Evolutionary conservation across 2,797 vertebrate species (phyloP).

Genomic region (Danio albolineatus): DNA sequence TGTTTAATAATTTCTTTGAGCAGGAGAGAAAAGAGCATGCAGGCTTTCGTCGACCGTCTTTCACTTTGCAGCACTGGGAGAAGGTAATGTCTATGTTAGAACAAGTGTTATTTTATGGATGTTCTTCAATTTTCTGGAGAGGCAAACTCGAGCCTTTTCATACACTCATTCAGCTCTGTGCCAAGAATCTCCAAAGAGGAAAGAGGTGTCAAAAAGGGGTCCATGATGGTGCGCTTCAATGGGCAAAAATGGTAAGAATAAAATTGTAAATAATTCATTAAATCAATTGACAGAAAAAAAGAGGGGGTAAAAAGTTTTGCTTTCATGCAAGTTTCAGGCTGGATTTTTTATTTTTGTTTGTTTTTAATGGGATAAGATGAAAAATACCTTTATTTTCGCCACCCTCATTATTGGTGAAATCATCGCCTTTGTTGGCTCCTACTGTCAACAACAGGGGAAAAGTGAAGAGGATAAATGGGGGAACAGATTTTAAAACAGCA

Average conservation of each 20-base stretch:
- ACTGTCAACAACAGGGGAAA: constrained; percentile 82
- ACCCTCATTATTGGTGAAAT: constrained; percentile 90
- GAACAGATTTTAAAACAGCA: constrained; percentile 80
- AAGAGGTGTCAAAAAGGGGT: constrained; percentile 65
- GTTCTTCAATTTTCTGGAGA: constrained; percentile 63
- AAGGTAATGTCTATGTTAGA: constrained; percentile 52
- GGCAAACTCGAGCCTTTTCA: constrained; percentile 58
- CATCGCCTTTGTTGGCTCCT: constrained; percentile 90
- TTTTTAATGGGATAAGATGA: constrained; percentile 71
- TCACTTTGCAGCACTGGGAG: constrained; percentile 66
- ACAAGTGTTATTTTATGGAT: constrained; percentile 29
- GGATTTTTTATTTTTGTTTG: constrained; percentile 46
- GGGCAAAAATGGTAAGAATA: constrained; percentile 59
- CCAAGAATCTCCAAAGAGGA: constrained; percentile 70
- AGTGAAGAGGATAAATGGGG: constrained; percentile 80
- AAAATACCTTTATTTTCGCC: constrained; percentile 92
- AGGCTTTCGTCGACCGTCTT: constrained; percentile 67
- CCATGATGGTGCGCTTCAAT: constrained; percentile 66
- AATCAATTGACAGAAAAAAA: constrained; percentile 55
- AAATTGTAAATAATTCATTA: constrained; percentile 64
- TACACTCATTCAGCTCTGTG: constrained; percentile 48
- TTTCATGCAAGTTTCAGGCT: constrained; percentile 85
- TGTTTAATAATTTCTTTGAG: constrained; percentile 60
- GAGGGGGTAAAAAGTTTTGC: constrained; percentile 74
- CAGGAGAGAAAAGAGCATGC: constrained; percentile 74